Evolutionary conservation across 2,797 vertebrate genomes (phyloP).

Genomic region (Eulemur albifrons): DNA sequence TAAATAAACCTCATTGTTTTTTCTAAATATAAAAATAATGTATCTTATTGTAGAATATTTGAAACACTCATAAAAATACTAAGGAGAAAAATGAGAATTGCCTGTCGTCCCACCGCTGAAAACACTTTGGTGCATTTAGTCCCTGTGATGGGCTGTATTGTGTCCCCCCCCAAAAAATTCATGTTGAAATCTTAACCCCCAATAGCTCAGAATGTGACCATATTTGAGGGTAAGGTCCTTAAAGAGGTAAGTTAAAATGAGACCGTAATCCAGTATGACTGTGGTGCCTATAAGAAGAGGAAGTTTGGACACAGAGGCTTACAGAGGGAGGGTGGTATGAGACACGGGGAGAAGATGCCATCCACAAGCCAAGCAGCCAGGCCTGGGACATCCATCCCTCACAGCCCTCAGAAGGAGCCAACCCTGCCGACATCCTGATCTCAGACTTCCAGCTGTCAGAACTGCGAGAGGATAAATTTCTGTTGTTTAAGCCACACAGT

Average conservation of each 20-base stretch:
- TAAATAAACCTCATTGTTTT: conserved; percentile 25
- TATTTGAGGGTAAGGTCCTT: neutral
- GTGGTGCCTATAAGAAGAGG: neutral
- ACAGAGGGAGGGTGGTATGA: neutral
- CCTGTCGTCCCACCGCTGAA: neutral
- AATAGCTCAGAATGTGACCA: neutral
- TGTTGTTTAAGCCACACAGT: neutral
- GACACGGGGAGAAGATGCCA: neutral
- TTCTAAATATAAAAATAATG: conserved; percentile 42
- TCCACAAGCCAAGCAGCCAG: neutral
- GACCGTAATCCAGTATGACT: neutral
- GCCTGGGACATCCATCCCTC: neutral
- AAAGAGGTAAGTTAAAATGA: neutral
- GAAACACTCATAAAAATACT: conserved; percentile 6
- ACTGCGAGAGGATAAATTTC: neutral
- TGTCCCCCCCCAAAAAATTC: neutral
- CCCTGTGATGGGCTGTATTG: neutral
- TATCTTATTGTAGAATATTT: neutral
- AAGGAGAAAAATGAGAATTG: neutral
- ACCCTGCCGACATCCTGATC: neutral
- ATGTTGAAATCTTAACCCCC: neutral
- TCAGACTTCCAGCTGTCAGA: neutral
- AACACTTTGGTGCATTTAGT: neutral
- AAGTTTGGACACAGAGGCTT: neutral
- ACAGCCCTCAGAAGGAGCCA: neutral